phyloP scores from a whole-genome alignment of 2,113 vertebrate genomes.

The Phylloscopus whistleri region DNA sequence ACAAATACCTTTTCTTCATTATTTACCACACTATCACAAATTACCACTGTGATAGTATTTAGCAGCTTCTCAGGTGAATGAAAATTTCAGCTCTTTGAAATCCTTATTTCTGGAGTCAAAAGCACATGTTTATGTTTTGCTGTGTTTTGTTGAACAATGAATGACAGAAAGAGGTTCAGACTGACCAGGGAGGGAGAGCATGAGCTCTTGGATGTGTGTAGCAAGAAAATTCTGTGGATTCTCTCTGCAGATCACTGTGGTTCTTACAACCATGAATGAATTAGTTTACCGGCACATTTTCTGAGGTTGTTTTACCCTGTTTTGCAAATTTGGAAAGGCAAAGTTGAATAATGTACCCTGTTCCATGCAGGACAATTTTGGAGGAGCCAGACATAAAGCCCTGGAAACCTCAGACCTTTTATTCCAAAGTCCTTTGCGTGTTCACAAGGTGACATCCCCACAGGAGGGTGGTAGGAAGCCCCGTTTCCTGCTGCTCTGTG shows the following conservation, averaged over 20 bases:
- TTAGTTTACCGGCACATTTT: not conserved
- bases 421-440: not conserved
- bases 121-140: not conserved
- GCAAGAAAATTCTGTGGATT: not conserved
- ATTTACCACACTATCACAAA: conserved; percentile 8
- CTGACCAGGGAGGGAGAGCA: not conserved
- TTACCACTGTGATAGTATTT: conserved; percentile 21
- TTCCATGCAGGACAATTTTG: not conserved
- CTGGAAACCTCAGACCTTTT: not conserved
- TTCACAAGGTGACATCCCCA: not conserved
- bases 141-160: not conserved
- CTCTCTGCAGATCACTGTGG: not conserved
- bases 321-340: not conserved
- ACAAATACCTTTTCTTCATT: conserved; percentile 23
- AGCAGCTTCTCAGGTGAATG: not conserved
- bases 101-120: not conserved
- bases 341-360: not conserved
- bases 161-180: not conserved
- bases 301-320: not conserved
- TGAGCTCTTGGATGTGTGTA: not conserved
- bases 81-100: not conserved
- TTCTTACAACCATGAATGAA: not conserved
- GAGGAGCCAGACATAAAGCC: not conserved
- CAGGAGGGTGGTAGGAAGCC: not conserved
- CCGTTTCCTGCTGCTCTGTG: not conserved